Conservation (phyloP, 1,140 invertebrate genomes). For the Drosophila quadrilineata region DNA sequence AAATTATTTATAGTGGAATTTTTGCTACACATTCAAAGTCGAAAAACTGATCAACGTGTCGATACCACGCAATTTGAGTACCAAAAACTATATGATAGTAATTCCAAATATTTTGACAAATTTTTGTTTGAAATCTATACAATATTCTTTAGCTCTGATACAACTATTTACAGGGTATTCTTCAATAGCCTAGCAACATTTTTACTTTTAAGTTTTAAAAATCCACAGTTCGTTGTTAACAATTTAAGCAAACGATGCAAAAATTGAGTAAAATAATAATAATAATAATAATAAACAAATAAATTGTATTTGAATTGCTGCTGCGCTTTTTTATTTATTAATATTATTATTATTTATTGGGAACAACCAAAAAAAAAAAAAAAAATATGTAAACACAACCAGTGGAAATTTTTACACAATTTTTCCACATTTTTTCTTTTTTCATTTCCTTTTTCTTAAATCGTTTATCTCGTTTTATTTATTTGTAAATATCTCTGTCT, state of each 20-base stretch:
- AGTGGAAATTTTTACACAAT: constrained; percentile 45
- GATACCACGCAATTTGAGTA: too few relatives aligned
- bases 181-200: background rate
- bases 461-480: background rate
- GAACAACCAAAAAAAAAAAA: constrained; percentile 17
- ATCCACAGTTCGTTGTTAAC: constrained; percentile 55
- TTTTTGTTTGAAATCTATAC: too few relatives aligned
- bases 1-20: constrained; percentile 71
- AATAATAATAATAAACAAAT: background rate
- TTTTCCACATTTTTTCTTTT: constrained; percentile 3
- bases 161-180: constrained; percentile 2
- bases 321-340: constrained; percentile 14
- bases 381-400: constrained; percentile 23
- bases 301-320: constrained; percentile 11
- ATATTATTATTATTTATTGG: constrained; percentile 30
- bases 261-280: constrained; percentile 1
- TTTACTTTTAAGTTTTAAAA: constrained; percentile 37
- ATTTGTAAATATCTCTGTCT: background rate
- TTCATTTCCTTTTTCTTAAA: background rate
- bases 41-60: too few relatives aligned
- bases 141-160: background rate
- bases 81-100: too few relatives aligned
- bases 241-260: constrained; percentile 44
- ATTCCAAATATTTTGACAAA: too few relatives aligned
- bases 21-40: constrained; percentile 55